These are phyloP conservation scores for Penelope pileata DNA, from an alignment of 2,113 vertebrate species.

Conservation along the genomic window DNA sequence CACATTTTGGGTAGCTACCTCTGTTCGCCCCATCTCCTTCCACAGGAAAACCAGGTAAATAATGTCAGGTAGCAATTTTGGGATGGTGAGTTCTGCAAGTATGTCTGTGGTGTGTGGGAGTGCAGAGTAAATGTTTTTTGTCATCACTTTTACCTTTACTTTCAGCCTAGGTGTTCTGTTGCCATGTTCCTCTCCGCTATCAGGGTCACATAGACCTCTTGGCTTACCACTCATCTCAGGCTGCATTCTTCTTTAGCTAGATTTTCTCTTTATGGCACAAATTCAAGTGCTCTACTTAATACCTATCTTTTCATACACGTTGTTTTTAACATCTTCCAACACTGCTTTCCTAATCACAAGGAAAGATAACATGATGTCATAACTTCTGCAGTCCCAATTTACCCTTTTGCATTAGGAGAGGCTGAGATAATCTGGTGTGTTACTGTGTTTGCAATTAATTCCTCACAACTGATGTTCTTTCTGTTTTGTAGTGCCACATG, in stretches of 20 bases:
- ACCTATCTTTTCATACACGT: not conserved
- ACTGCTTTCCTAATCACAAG: not conserved
- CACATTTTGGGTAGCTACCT: fast-evolving
- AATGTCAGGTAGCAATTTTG: not conserved
- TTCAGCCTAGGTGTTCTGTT: not conserved
- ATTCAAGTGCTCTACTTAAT: not conserved
- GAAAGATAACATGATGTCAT: not conserved
- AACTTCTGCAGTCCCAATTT: not conserved
- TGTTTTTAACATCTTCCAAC: not conserved
- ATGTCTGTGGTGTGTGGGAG: fast-evolving
- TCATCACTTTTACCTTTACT: not conserved
- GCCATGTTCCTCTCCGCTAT: not conserved
- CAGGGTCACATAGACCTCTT: not conserved
- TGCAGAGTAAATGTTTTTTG: not conserved
- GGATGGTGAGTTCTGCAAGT: not conserved
- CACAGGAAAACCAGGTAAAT: not conserved
- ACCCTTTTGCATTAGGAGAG: not conserved
- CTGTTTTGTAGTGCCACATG: not conserved
- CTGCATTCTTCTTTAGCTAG: not conserved
- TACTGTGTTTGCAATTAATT: not conserved
- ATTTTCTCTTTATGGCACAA: not conserved
- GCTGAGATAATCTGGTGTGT: fast-evolving
- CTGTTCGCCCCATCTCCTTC: fast-evolving
- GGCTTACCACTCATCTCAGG: not conserved
- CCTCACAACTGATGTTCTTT: fast-evolving